Conservation (phyloP, 2,888 invertebrate species). For the Torymus tubicola region DNA sequence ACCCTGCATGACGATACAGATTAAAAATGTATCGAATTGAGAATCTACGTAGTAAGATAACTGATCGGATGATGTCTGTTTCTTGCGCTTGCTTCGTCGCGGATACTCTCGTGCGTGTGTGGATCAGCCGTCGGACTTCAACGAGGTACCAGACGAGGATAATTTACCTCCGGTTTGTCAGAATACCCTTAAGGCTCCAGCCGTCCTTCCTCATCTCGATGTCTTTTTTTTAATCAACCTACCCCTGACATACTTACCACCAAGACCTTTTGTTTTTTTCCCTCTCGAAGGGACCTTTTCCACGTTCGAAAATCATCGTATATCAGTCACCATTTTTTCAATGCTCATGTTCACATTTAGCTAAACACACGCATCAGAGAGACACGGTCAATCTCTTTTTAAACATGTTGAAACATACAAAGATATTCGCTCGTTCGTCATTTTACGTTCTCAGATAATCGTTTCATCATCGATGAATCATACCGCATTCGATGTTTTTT, state of each 20-base stretch:
- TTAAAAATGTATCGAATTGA: constrained; percentile 22
- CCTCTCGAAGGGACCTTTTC: constrained; percentile 15
- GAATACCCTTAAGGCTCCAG: constrained; percentile 65
- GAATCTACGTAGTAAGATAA: constrained; percentile 59
- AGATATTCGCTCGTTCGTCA: constrained; percentile 31
- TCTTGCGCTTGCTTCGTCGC: constrained; percentile 74
- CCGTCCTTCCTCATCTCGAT: constrained; percentile 48
- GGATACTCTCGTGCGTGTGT: constrained; percentile 63
- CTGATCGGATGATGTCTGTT: constrained; percentile 75
- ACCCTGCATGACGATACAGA: not conserved
- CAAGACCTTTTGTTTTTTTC: constrained; percentile 18
- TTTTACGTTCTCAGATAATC: constrained; percentile 1
- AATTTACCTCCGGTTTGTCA: constrained; percentile 91
- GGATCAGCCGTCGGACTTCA: constrained; percentile 90
- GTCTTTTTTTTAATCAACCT: constrained; percentile 42
- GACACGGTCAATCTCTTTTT: constrained; percentile 14
- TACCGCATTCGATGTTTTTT: constrained; percentile 34
- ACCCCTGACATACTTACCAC: constrained; percentile 28
- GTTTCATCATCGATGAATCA: constrained; percentile 19
- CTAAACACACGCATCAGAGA: constrained; percentile 3
- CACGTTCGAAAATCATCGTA: constrained; percentile 1
- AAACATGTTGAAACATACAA: constrained; percentile 23
- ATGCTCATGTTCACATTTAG: constrained; percentile 22
- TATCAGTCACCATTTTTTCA: constrained; percentile 32
- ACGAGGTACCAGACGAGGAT: constrained; percentile 91